phyloP scores from a whole-genome alignment of 2,888 invertebrate genomes.

The Quadroppia sp. region DNA sequence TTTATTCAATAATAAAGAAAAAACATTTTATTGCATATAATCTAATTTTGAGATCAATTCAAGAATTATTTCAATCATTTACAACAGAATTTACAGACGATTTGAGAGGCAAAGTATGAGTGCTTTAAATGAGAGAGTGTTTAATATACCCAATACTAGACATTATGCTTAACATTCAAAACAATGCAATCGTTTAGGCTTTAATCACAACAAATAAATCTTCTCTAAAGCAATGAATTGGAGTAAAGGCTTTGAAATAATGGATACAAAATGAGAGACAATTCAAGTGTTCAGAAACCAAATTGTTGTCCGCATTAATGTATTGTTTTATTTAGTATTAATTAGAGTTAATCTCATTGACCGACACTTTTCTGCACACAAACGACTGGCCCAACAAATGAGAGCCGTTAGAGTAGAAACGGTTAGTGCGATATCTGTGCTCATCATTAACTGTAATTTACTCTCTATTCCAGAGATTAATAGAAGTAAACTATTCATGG shows the following conservation, averaged over 20 bases:
- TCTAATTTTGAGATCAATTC: too few relatives aligned
- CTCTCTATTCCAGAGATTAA: too few relatives aligned
- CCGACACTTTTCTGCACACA: slow-evolving; percentile 4
- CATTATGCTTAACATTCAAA: not conserved
- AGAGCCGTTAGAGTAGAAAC: too few relatives aligned
- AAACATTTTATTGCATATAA: too few relatives aligned
- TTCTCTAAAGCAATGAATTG: not conserved
- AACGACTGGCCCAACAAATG: too few relatives aligned
- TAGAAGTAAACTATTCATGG: too few relatives aligned
- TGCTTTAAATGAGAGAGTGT: too few relatives aligned
- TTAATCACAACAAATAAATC: not conserved
- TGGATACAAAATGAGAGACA: not conserved
- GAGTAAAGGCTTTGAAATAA: not conserved
- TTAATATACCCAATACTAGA: not conserved
- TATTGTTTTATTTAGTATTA: slow-evolving; percentile 15
- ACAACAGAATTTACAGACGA: not conserved
- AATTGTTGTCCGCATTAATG: slow-evolving; percentile 10
- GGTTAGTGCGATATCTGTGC: too few relatives aligned
- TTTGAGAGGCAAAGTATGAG: not conserved
- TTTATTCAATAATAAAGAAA: too few relatives aligned
- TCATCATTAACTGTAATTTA: too few relatives aligned
- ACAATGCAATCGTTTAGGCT: too few relatives aligned
- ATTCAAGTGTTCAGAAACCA: not conserved
- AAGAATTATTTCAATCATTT: not conserved
- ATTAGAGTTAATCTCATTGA: slow-evolving; percentile 10